Evolutionary conservation across 2,113 vertebrate genomes (phyloP).

Genomic region (Butastur rufipennis): DNA sequence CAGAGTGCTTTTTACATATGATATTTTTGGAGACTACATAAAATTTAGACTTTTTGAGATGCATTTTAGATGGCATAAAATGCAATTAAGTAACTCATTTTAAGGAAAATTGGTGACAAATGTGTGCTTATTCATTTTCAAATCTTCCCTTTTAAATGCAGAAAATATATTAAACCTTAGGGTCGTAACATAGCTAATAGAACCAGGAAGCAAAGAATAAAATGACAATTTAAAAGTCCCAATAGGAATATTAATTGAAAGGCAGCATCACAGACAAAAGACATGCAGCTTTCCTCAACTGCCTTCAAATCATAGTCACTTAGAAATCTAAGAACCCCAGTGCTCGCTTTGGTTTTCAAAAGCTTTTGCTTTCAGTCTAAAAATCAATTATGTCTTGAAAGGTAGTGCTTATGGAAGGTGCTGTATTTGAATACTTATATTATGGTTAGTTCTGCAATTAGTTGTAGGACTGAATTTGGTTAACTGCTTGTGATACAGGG

Average conservation of each 20-base stretch:
- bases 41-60: neutral
- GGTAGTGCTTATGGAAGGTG: neutral
- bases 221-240: neutral
- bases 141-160: neutral
- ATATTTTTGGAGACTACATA: neutral
- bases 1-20: neutral
- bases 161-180: neutral
- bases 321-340: neutral
- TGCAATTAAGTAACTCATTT: neutral
- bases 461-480: neutral
- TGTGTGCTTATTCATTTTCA: neutral
- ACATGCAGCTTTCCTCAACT: neutral
- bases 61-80: neutral
- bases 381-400: neutral
- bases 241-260: neutral
- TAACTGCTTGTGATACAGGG: neutral
- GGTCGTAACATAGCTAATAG: neutral
- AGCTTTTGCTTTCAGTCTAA: neutral
- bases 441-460: neutral
- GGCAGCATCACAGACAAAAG: neutral
- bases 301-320: neutral
- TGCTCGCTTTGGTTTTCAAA: neutral
- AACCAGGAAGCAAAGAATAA: neutral
- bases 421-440: neutral
- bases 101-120: neutral